Conservation (phyloP, 2,797 vertebrate species). For the Clarias platycephalus region DNA sequence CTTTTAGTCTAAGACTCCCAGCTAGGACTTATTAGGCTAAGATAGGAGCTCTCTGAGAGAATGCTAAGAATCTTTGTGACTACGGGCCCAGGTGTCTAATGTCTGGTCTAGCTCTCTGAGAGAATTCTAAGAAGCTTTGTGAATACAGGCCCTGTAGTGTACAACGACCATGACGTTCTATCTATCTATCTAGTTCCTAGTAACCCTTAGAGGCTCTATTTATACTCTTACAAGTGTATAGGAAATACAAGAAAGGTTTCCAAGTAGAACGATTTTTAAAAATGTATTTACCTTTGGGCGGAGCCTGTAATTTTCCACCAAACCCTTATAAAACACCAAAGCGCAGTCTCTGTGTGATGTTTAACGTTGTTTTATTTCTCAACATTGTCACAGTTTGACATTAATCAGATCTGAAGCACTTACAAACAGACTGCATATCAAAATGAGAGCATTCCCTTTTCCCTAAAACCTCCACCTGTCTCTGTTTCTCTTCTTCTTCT, state of each 20-base stretch:
- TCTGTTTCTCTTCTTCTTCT: slow-evolving; percentile 16
- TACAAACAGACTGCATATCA: slow-evolving; percentile 92
- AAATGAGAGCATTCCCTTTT: slow-evolving; percentile 85
- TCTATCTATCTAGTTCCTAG: no score
- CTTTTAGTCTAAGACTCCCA: no score
- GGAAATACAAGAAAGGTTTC: not conserved
- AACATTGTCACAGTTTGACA: slow-evolving; percentile 97
- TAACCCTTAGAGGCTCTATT: no score
- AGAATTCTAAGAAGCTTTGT: no score
- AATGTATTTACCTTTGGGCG: not conserved
- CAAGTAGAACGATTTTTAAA: not conserved
- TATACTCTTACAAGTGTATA: no score
- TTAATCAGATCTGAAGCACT: slow-evolving; percentile 85
- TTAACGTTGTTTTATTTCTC: slow-evolving; percentile 88
- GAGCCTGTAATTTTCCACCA: not conserved
- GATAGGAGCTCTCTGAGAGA: no score
- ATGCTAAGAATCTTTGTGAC: no score
- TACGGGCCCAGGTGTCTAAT: no score
- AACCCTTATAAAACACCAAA: not conserved
- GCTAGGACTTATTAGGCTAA: no score
- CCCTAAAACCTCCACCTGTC: not conserved
- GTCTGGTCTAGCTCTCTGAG: no score
- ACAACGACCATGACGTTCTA: no score
- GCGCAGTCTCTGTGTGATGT: not conserved
- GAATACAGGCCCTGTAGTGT: no score